Evolutionary conservation across 2,888 invertebrate genomes (phyloP), one percentile per base, ranked within the genome.

Genomic region (Lathronympha strigana): DNA sequence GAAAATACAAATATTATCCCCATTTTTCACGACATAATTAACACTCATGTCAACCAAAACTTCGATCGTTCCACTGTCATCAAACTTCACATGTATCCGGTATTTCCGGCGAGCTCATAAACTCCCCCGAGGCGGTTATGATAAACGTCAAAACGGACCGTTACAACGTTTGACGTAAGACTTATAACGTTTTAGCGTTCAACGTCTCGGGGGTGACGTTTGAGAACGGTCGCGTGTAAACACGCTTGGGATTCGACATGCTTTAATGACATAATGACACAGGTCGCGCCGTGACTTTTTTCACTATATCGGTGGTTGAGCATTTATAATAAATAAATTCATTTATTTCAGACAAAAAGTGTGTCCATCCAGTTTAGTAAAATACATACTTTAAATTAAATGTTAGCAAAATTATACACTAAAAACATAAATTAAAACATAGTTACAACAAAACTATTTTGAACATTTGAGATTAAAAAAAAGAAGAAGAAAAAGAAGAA

Each of bases 141-240:
- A 63, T 63, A 57, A 40, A 63, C 63, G 63, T 63, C 55, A 50
- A 50, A 21, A 50, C 31, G 31, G 23, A 43, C 57, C 49, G 38
- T 54, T 50, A 54, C 40, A 54, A 54, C 23, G 54, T 54, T 38
- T 54, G 54, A 54, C 54, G 54, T 54, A 15, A 28, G 31, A 50
- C 50, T 62, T 53, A 60, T 60, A 62, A 38, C 62, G 54, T 45
- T 62, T 47, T 53, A 25, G 25, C 23, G 54, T 21, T 15, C 13
- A 31, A 36, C 58, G 47, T 58, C 57, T 21, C 57, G 2, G 45
- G 45, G 50, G 31, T 8, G 50, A 49, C 28, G 25, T 49, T 50
- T 50, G 31, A 50, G 15, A 31, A 31, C 31, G 50, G 50, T 50
- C 50, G 50, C 15, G 40, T 40, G 40, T 38, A 38, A 50, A 50